Conservation (phyloP, 2,113 vertebrate species). For the Dascyllus trimaculatus region DNA sequence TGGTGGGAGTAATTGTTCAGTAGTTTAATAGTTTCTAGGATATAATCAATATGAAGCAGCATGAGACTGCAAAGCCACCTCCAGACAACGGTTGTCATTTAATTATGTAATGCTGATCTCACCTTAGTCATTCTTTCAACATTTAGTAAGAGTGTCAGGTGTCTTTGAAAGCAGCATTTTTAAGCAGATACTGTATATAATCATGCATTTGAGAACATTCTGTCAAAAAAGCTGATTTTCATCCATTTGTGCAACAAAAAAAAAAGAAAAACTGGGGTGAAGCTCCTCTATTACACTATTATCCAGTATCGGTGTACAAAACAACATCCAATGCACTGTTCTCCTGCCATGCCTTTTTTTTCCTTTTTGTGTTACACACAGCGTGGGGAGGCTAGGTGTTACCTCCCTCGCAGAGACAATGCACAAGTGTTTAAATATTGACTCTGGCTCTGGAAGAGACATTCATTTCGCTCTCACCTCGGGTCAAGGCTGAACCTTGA, state of each 20-base stretch:
- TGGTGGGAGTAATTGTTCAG: background rate
- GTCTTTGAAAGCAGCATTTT: conserved; percentile 30
- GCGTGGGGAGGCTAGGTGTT: conserved; percentile 38
- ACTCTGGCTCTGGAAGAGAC: conserved; percentile 59
- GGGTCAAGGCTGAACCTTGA: conserved; percentile 63
- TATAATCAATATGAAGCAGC: background rate
- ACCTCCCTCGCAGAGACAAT: conserved; percentile 65
- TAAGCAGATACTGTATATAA: background rate
- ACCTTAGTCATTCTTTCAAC: background rate
- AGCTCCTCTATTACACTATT: no score
- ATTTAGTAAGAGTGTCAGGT: background rate
- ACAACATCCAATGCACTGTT: background rate
- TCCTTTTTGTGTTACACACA: background rate
- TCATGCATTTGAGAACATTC: background rate
- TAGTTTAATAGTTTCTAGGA: conserved; percentile 1
- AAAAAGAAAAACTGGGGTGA: background rate
- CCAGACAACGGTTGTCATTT: no score
- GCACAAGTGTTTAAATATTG: conserved; percentile 72
- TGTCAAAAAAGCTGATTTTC: background rate
- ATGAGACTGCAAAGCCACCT: no score
- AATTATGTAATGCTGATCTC: background rate
- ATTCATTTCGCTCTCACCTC: conserved; percentile 55
- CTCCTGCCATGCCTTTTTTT: conserved; percentile 1
- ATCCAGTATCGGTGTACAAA: no score
- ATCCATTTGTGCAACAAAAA: background rate